Conservation (phyloP, 2,113 vertebrate species). For the Onychostoma macrolepis region DNA sequence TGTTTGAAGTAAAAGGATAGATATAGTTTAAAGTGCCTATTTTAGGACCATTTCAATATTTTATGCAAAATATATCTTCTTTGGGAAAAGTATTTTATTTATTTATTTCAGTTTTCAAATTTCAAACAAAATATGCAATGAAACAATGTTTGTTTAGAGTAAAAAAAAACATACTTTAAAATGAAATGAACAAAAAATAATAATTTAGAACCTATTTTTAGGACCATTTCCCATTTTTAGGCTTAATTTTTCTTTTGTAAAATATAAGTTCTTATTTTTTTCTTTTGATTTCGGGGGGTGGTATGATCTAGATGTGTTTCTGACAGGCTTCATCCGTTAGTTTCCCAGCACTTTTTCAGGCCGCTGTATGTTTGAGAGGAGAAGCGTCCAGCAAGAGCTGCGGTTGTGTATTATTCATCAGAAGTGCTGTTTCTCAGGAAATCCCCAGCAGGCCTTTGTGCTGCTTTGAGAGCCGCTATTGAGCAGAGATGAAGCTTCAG, state of each 20-base stretch:
- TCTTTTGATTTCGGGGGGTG: not conserved
- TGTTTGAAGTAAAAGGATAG: not conserved
- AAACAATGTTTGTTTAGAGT: too few species aligned
- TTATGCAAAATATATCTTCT: not conserved
- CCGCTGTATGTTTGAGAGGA: not conserved
- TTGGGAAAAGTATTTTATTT: too few species aligned
- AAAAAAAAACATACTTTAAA: too few species aligned
- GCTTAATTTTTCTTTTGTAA: too few species aligned
- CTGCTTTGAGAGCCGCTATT: constrained; percentile 65
- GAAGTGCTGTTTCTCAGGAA: constrained; percentile 60
- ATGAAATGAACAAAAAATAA: too few species aligned
- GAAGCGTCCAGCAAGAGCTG: constrained; percentile 36
- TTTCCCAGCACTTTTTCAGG: not conserved
- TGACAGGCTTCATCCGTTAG: not conserved
- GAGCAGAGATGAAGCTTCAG: constrained; percentile 26
- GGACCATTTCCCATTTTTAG: too few species aligned
- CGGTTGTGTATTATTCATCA: constrained; percentile 72
- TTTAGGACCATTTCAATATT: not conserved
- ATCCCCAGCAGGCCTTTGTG: constrained; percentile 74
- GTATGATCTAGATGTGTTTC: not conserved
- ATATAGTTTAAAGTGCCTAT: not conserved
- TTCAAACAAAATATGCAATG: too few species aligned
- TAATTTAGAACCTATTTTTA: too few species aligned
- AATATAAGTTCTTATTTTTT: too few species aligned
- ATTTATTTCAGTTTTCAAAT: too few species aligned